Evolutionary conservation across 92 coral and sea anemone genomes (phyloP).

Genomic region (Epizoanthus ramosus): DNA sequence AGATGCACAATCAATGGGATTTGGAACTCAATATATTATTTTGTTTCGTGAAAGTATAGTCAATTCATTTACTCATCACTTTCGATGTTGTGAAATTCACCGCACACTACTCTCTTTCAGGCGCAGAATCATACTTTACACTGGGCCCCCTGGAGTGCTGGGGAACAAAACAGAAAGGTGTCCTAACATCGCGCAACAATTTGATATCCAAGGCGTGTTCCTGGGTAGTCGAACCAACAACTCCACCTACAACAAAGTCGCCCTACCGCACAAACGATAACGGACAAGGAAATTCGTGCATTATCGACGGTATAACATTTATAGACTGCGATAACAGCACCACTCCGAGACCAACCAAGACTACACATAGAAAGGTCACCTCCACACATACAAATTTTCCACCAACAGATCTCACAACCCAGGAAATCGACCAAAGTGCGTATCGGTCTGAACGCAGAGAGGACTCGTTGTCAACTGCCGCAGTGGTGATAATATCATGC

Average conservation of each 20-base stretch:
- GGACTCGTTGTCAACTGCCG: slow-evolving; percentile 54
- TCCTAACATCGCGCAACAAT: slow-evolving; percentile 23
- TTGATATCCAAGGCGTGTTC: slow-evolving; percentile 47
- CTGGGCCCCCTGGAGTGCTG: slow-evolving; percentile 95
- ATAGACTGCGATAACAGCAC: background rate
- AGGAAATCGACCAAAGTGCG: background rate
- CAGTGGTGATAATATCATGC: slow-evolving; percentile 65
- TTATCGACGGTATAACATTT: background rate
- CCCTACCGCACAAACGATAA: background rate
- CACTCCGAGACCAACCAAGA: slow-evolving; percentile 8
- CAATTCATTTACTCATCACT: too few species aligned
- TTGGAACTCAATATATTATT: too few species aligned
- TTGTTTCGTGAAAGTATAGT: too few species aligned
- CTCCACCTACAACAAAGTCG: slow-evolving; percentile 1
- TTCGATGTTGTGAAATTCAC: too few species aligned
- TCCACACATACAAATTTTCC: background rate
- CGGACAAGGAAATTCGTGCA: background rate
- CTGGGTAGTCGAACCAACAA: slow-evolving; percentile 54
- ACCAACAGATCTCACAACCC: background rate
- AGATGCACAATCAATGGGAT: too few species aligned
- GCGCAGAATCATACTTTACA: slow-evolving; percentile 59
- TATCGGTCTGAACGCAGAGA: background rate
- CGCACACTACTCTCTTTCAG: slow-evolving; percentile 9
- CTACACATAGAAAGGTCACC: background rate
- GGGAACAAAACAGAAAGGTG: slow-evolving; percentile 51